Evolutionary conservation across 1,140 invertebrate species (phyloP).

Genomic region (Neuroterus valhalla): DNA sequence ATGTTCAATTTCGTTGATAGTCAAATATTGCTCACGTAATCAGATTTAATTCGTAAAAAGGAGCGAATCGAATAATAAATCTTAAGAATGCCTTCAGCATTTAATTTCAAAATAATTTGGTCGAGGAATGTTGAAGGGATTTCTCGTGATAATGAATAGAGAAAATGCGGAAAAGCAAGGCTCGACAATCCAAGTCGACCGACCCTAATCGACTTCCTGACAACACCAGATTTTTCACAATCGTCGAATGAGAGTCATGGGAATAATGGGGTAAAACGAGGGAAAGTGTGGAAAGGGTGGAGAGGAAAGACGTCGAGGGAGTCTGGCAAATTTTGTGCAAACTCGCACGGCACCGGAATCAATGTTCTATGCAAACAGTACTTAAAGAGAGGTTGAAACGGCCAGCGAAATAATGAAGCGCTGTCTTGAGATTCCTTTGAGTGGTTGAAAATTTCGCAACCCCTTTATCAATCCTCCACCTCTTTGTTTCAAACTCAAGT

Average conservation of each 20-base stretch:
- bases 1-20: no score
- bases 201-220: slow-evolving; percentile 4
- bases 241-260: slow-evolving; percentile 1
- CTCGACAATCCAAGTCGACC: neutral
- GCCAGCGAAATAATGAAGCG: slow-evolving; percentile 5
- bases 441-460: slow-evolving; percentile 9
- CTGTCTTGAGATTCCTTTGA: slow-evolving; percentile 1
- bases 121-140: neutral
- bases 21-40: no score
- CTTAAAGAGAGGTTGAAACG: neutral
- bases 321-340: slow-evolving; percentile 9
- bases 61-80: neutral
- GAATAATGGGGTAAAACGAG: neutral
- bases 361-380: slow-evolving; percentile 14
- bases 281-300: no score
- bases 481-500: neutral
- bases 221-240: slow-evolving; percentile 14
- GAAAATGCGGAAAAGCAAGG: neutral
- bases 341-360: slow-evolving; percentile 9
- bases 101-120: neutral
- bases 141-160: slow-evolving; percentile 7
- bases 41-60: neutral
- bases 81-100: neutral
- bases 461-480: neutral
- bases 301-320: neutral